These are phyloP conservation scores for Teleogryllus oceanicus DNA, from an alignment of 2,888 invertebrate species.

Conservation along the genomic window DNA sequence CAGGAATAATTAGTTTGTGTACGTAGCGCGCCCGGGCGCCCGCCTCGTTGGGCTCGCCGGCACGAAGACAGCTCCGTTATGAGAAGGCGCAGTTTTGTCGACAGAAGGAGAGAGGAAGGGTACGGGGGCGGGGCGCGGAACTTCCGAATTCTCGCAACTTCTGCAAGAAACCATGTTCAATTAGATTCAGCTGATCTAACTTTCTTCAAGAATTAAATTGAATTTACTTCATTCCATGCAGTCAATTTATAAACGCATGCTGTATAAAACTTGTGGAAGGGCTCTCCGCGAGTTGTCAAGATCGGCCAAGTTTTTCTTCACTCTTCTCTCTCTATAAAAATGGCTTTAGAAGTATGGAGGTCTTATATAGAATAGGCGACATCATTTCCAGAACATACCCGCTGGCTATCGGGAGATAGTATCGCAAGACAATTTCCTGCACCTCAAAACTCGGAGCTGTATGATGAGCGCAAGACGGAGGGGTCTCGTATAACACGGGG, in stretches of 20 bases:
- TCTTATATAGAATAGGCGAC: slow-evolving; percentile 6
- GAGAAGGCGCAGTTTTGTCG: too few species aligned
- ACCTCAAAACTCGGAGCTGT: not conserved
- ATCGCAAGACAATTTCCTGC: slow-evolving; percentile 24
- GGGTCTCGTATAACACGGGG: slow-evolving; percentile 19
- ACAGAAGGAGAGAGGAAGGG: not conserved
- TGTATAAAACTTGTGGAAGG: not conserved
- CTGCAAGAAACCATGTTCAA: slow-evolving; percentile 10
- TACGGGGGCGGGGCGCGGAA: not conserved
- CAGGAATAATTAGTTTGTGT: not conserved
- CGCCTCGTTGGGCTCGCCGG: too few species aligned
- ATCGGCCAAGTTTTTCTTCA: slow-evolving; percentile 7
- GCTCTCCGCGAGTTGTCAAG: not conserved
- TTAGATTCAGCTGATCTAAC: slow-evolving; percentile 9
- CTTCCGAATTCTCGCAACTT: slow-evolving; percentile 6
- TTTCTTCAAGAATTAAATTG: slow-evolving; percentile 18
- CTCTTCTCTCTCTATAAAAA: slow-evolving; percentile 7
- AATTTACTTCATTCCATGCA: slow-evolving; percentile 10
- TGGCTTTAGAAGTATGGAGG: slow-evolving; percentile 2
- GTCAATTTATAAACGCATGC: slow-evolving; percentile 18
- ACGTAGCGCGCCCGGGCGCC: not conserved
- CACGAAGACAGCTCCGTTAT: too few species aligned
- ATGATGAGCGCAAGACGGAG: slow-evolving; percentile 24
- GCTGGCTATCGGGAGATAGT: slow-evolving; percentile 20
- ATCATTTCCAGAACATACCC: slow-evolving; percentile 7